phyloP scores from a whole-genome alignment of 2,888 invertebrate species.

The Amaurobius ferox region DNA sequence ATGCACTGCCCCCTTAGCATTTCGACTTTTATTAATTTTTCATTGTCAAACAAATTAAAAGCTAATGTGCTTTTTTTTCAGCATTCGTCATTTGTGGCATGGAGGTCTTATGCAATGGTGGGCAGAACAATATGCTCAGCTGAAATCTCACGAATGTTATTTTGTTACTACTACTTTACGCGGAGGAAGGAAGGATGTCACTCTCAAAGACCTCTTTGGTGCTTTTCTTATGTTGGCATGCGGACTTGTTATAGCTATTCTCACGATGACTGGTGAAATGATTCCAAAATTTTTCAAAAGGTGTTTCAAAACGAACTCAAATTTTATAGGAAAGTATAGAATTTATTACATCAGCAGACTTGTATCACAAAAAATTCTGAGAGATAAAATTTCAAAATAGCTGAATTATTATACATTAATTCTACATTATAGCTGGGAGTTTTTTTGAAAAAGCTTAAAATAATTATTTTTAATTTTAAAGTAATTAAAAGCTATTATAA shows the following conservation, averaged over 20 bases:
- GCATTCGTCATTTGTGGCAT: conserved; percentile 54
- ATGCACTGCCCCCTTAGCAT: no score
- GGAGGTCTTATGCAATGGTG: conserved; percentile 64
- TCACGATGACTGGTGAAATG: not conserved
- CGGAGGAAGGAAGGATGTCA: conserved; percentile 60
- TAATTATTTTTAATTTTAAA: no score
- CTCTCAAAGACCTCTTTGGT: conserved; percentile 47
- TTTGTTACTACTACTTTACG: conserved; percentile 34
- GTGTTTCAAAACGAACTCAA: not conserved
- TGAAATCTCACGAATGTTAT: conserved; percentile 50
- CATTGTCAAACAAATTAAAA: no score
- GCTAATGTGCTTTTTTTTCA: conserved; percentile 3
- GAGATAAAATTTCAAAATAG: not conserved
- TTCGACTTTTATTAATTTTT: no score
- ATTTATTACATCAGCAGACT: not conserved
- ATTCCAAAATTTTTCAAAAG: not conserved
- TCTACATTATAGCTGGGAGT: no score
- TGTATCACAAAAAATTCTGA: not conserved
- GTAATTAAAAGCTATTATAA: no score
- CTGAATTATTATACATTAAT: no score
- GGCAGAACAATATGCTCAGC: conserved; percentile 39
- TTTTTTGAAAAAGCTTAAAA: no score
- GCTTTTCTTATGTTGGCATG: conserved; percentile 47
- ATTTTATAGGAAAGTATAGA: not conserved
- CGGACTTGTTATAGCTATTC: not conserved